Evolutionary conservation across 1,140 invertebrate species (phyloP), one percentile per base, ranked within the genome.

Genomic region (Aphelinus certus): DNA sequence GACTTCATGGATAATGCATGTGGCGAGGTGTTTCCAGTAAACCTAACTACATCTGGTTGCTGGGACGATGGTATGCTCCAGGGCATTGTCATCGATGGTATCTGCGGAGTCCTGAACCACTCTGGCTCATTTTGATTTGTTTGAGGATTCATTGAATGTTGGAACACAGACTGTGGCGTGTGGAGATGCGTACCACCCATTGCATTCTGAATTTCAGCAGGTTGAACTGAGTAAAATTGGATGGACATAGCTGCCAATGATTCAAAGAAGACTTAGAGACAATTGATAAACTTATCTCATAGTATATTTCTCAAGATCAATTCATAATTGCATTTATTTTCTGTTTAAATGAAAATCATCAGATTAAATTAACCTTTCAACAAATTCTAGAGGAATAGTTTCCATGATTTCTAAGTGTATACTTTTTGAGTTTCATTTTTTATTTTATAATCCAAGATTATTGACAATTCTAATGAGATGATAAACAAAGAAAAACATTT

Each of bases 71-170:
- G 79, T 10, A 84, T 72, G 42, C 81, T 83, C 86, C 86, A 88
- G 56, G 84, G 85, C 77, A 87, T 86, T 3, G 81, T 81, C 69
- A 87, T 83, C 3, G 83, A 78, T 43, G 86, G 86, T 43, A 87
- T 81, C 61, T 87, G 83, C 0, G 86, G 85, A 55, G 82, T 77
- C 60, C 85, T 82, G 55, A 83, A 74, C 86, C 85, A 88, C 42
- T 79, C 80, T 5, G 75, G 65, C 46, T 56, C 73, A 53, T 81
- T 74, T 45, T 79, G 79, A 2, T 73, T 6, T 73, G 78, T 81
- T 61, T 84, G 84, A 57, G 84, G 85, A 3, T 76, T 83, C 81
- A 87, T 86, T 80, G 86, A 87, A 9, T 87, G 86, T 79, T 87
- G 82, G 71, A 88, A 88, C 80, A 87, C 84, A 0, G 86, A 87